phyloP scores from a whole-genome alignment of 2,797 vertebrate genomes.

The Pyrocephalus nanus region DNA sequence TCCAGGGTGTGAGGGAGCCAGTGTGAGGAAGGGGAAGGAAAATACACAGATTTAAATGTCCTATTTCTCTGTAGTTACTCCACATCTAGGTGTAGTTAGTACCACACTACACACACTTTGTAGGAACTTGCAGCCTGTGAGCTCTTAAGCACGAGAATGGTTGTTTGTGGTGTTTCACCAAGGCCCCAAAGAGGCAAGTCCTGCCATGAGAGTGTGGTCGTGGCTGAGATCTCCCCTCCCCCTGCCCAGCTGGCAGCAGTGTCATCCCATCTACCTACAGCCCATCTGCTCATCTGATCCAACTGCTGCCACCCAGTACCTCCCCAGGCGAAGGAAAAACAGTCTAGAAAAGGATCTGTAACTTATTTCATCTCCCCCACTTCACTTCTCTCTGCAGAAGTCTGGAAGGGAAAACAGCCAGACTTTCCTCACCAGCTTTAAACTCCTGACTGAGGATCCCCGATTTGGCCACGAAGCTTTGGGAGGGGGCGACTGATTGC shows the following conservation, averaged over 20 bases:
- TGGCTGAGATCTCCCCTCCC: neutral
- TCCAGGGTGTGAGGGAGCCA: neutral
- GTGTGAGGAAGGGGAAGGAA: neutral
- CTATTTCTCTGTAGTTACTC: neutral
- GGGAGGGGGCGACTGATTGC: neutral
- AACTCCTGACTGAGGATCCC: neutral
- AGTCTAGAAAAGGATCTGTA: neutral
- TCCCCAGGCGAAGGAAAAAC: neutral
- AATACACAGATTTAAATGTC: neutral
- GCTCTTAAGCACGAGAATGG: neutral
- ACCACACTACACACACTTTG: neutral
- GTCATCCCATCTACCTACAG: neutral
- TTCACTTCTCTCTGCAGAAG: neutral
- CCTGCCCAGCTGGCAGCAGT: neutral
- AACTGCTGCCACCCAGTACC: neutral
- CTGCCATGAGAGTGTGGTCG: neutral
- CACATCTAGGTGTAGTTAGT: neutral
- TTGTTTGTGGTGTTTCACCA: neutral
- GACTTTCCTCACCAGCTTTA: neutral
- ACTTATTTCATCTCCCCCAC: neutral
- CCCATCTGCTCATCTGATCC: neutral
- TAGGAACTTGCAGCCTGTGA: neutral
- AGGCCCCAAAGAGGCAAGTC: neutral
- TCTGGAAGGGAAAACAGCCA: neutral
- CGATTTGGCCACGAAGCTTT: neutral